Conservation (phyloP, 1,140 invertebrate species). For the Drosophila kohkoa region DNA sequence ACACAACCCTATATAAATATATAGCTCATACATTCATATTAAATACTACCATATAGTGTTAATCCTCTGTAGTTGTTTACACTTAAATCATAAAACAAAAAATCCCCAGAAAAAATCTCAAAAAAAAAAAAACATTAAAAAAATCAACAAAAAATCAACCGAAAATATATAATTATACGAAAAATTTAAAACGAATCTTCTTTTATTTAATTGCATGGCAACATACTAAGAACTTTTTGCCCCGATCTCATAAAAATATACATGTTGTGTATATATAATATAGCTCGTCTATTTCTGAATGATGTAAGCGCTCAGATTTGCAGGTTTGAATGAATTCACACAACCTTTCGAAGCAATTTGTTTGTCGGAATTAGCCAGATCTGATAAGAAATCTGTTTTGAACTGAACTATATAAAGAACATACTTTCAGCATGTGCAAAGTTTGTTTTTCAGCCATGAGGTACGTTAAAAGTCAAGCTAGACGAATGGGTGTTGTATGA, state of each 20-base stretch:
- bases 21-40: slow-evolving; percentile 68
- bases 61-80: slow-evolving; percentile 82
- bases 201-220: slow-evolving; percentile 10
- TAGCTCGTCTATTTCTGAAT: background rate
- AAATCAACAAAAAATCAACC: slow-evolving; percentile 57
- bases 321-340: slow-evolving; percentile 16
- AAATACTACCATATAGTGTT: slow-evolving; percentile 78
- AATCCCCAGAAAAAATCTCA: slow-evolving; percentile 29
- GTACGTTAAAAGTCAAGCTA: slow-evolving; percentile 6
- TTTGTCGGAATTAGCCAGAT: slow-evolving; percentile 5
- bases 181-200: slow-evolving; percentile 41
- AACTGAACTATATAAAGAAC: background rate
- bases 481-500: background rate
- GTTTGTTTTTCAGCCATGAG: background rate
- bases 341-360: background rate
- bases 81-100: slow-evolving; percentile 65
- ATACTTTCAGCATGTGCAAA: background rate
- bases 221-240: background rate
- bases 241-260: background rate
- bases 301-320: background rate
- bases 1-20: slow-evolving; percentile 46
- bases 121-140: slow-evolving; percentile 52
- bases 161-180: slow-evolving; percentile 80
- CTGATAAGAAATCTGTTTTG: slow-evolving; percentile 2
- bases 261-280: background rate